These are phyloP conservation scores for Macrosiphum euphorbiae DNA, from an alignment of 2,888 invertebrate genomes.

Conservation along the genomic window DNA sequence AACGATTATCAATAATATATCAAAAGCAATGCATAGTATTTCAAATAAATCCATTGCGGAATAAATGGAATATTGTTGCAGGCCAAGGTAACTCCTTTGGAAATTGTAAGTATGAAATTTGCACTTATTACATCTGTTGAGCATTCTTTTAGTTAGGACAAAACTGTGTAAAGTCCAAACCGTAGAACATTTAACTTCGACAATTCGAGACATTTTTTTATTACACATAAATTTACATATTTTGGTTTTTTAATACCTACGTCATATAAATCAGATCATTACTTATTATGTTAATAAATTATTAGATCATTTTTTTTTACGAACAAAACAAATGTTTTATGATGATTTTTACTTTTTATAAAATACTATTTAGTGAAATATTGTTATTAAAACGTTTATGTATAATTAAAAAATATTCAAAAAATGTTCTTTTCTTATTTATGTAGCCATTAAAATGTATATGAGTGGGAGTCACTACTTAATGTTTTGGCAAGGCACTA, in stretches of 20 bases:
- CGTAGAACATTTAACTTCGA: no score
- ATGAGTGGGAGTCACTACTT: background rate
- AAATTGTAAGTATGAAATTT: conserved; percentile 36
- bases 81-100: background rate
- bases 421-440: background rate
- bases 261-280: no score
- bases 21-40: no score
- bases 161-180: no score
- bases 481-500: background rate
- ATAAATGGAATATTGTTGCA: background rate
- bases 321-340: background rate
- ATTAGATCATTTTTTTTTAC: background rate
- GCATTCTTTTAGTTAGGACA: no score
- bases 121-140: no score
- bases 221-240: no score
- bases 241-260: no score
- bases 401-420: background rate
- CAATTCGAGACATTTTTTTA: no score
- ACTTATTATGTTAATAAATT: background rate
- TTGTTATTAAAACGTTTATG: background rate
- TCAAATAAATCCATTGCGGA: no score
- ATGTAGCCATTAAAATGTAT: background rate
- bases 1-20: no score
- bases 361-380: background rate
- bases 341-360: background rate